A percentile compares a stretch with the other conserved stretches of the same genome.
Conservation (phyloP, 2,797 vertebrate genomes). For the Bucorvus abyssinicus region DNA sequence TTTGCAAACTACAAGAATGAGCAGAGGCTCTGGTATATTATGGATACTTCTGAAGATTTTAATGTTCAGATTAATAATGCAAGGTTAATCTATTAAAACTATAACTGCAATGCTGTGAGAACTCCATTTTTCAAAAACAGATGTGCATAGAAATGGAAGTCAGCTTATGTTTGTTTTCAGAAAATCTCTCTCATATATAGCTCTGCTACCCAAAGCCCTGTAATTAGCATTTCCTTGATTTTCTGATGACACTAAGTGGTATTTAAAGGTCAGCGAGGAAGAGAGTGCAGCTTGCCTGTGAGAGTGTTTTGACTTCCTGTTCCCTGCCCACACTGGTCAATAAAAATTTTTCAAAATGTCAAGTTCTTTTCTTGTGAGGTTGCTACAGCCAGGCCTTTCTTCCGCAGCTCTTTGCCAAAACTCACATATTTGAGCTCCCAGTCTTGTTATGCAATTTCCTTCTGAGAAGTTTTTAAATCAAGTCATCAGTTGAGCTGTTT, state of each 20-base stretch:
- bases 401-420: slow-evolving; percentile 33
- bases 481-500: slow-evolving; percentile 20
- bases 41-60: neutral
- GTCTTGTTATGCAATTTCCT: slow-evolving; percentile 41
- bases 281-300: slow-evolving; percentile 12
- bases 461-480: slow-evolving; percentile 37
- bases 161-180: neutral
- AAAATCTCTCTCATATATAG: neutral
- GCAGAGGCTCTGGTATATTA: neutral
- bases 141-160: neutral
- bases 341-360: slow-evolving; percentile 57
- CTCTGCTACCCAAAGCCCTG: neutral
- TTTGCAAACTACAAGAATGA: neutral
- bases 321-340: slow-evolving; percentile 37
- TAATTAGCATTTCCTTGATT: slow-evolving; percentile 39
- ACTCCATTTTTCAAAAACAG: neutral
- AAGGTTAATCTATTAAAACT: neutral
- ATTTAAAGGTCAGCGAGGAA: slow-evolving; percentile 68
- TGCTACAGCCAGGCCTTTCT: slow-evolving; percentile 34
- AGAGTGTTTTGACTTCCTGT: slow-evolving; percentile 44
- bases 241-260: slow-evolving; percentile 20
- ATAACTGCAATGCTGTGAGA: neutral
- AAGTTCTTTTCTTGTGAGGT: slow-evolving; percentile 38
- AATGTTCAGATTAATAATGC: neutral
- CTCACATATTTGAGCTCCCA: slow-evolving; percentile 32